Evolutionary conservation across 1,140 invertebrate species (phyloP).

Genomic region (Octopus sinensis): DNA sequence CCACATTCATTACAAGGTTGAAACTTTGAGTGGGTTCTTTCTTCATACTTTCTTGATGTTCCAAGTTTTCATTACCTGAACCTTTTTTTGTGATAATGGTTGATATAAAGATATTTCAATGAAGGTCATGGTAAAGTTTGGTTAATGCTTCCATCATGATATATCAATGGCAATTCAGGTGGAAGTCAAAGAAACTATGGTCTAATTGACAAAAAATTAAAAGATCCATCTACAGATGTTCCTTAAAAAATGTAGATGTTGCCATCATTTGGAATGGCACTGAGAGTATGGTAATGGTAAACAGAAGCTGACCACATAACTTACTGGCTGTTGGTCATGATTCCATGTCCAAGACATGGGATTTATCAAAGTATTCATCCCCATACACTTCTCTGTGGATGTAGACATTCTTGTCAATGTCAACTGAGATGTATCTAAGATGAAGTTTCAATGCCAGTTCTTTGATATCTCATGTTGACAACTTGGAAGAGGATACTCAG

Average conservation of each 20-base stretch:
- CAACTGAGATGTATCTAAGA: conserved; percentile 56
- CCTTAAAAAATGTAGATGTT: conserved; percentile 55
- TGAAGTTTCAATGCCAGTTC: conserved; percentile 52
- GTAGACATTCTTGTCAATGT: conserved; percentile 47
- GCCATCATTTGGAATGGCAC: conserved; percentile 36
- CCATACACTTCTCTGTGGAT: conserved; percentile 56
- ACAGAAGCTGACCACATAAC: conserved; percentile 18
- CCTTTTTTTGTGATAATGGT: too few species aligned
- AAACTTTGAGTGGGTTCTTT: too few species aligned
- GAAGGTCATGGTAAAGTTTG: conserved; percentile 53
- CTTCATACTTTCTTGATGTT: too few species aligned
- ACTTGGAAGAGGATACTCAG: conserved; percentile 41
- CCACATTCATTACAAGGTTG: too few species aligned
- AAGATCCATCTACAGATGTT: conserved; percentile 52
- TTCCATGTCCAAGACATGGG: conserved; percentile 52
- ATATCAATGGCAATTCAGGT: conserved; percentile 45
- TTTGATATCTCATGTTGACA: conserved; percentile 43
- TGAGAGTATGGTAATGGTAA: conserved; percentile 50
- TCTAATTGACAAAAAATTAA: conserved; percentile 51
- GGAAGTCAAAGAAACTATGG: conserved; percentile 46
- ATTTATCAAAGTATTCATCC: conserved; percentile 54
- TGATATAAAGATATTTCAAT: conserved; percentile 28
- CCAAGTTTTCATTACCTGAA: too few species aligned
- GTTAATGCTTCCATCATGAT: conserved; percentile 48
- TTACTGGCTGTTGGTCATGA: conserved; percentile 37